Evolutionary conservation across 1,140 invertebrate genomes (phyloP).

Genomic region (Bombus vancouverensis): DNA sequence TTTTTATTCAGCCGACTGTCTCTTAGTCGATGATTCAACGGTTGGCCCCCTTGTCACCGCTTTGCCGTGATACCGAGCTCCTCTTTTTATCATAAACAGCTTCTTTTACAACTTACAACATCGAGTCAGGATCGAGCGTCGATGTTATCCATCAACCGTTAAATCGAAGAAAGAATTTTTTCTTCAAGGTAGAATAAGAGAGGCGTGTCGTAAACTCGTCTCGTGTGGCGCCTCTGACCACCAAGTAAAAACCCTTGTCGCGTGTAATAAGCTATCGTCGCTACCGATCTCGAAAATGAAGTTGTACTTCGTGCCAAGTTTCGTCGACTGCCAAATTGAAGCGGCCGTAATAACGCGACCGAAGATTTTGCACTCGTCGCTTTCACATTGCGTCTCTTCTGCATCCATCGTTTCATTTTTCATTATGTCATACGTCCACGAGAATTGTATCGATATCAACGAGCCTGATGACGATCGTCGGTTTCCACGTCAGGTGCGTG

Average conservation of each 20-base stretch:
- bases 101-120: neutral
- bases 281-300: constrained; percentile 31
- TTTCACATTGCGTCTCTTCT: neutral
- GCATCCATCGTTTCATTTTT: neutral
- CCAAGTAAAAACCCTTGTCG: neutral
- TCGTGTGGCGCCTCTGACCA: constrained; percentile 9
- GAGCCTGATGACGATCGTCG: neutral
- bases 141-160: neutral
- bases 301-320: constrained; percentile 42
- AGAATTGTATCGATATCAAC: neutral
- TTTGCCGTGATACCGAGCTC: neutral
- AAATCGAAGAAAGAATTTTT: neutral
- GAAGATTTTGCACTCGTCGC: constrained; percentile 17
- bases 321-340: constrained; percentile 28
- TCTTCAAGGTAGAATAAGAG: neutral
- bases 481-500: neutral
- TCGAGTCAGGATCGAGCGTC: neutral
- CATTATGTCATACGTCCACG: no score
- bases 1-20: neutral
- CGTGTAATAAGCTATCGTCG: constrained; percentile 18
- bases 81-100: neutral
- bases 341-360: constrained; percentile 12
- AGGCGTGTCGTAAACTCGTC: constrained; percentile 8
- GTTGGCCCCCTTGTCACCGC: neutral
- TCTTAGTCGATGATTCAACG: neutral